These are phyloP conservation scores for Agrypnus murinus DNA, from an alignment of 2,888 invertebrate genomes.

Conservation along the genomic window DNA sequence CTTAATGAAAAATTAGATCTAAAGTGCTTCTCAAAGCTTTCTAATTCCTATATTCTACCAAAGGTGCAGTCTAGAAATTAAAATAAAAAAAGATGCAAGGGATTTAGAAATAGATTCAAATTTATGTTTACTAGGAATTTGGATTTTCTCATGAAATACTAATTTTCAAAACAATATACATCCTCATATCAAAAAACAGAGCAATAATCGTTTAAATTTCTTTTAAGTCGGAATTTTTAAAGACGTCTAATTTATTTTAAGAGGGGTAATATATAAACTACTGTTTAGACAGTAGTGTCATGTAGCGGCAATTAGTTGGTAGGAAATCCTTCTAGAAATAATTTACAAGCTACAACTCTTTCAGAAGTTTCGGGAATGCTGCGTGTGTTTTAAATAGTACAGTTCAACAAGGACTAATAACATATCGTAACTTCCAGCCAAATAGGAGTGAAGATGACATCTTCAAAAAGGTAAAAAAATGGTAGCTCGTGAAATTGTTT, in stretches of 20 bases:
- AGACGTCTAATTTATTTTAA: slow-evolving; percentile 60
- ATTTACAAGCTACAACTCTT: slow-evolving; percentile 50
- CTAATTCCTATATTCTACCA: no score
- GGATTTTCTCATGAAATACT: no score
- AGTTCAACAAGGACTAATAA: slow-evolving; percentile 37
- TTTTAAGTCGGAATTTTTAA: slow-evolving; percentile 47
- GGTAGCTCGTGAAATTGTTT: no score
- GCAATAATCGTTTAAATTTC: neutral
- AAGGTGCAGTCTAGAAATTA: no score
- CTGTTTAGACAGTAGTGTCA: slow-evolving; percentile 69
- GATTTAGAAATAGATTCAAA: no score
- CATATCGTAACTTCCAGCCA: slow-evolving; percentile 31
- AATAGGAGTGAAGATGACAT: slow-evolving; percentile 3
- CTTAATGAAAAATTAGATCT: no score
- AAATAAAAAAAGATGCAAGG: no score
- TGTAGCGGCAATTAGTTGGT: slow-evolving; percentile 69
- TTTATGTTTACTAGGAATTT: no score
- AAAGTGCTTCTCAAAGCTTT: no score
- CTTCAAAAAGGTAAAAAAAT: no score
- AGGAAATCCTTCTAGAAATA: slow-evolving; percentile 63
- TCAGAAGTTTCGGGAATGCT: slow-evolving; percentile 40
- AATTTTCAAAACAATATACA: no score
- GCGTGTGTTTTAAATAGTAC: slow-evolving; percentile 47
- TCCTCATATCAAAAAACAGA: no score
- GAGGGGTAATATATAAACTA: slow-evolving; percentile 65